phyloP scores from a whole-genome alignment of 2,113 vertebrate species.

The Podiceps cristatus region DNA sequence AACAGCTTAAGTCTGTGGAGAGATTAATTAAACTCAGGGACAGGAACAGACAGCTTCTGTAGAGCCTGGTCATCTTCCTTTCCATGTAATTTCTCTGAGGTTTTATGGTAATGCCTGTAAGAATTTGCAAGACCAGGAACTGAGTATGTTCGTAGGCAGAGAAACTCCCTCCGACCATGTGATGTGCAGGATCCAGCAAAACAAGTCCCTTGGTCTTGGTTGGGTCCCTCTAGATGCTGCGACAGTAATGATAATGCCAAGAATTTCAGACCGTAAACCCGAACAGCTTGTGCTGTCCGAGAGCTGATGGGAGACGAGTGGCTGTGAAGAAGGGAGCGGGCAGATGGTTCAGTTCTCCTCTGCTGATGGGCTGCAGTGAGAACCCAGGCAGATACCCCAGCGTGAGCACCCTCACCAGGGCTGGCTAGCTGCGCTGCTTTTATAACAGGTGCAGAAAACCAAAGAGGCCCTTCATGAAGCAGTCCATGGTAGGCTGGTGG shows the following conservation, averaged over 20 bases:
- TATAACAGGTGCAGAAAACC: background rate
- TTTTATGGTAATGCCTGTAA: constrained; percentile 20
- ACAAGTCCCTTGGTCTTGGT: background rate
- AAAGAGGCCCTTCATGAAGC: background rate
- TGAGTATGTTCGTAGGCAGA: background rate
- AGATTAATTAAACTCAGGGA: background rate
- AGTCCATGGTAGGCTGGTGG: background rate
- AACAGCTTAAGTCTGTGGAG: background rate
- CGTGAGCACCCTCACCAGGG: background rate
- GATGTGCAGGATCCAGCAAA: background rate
- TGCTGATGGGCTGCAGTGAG: background rate
- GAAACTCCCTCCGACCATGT: background rate
- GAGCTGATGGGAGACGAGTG: background rate
- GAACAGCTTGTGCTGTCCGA: background rate
- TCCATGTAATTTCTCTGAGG: constrained; percentile 14
- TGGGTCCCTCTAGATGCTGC: background rate
- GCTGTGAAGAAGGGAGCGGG: background rate
- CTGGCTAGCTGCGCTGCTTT: background rate
- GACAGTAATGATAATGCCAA: background rate
- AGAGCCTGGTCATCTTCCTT: background rate
- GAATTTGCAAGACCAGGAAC: constrained; percentile 10
- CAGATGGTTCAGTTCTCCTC: background rate
- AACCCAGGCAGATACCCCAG: background rate
- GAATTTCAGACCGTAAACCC: background rate
- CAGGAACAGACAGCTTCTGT: background rate